Evolutionary conservation across 2,113 vertebrate genomes (phyloP).

Genomic region (Dromas ardeola): DNA sequence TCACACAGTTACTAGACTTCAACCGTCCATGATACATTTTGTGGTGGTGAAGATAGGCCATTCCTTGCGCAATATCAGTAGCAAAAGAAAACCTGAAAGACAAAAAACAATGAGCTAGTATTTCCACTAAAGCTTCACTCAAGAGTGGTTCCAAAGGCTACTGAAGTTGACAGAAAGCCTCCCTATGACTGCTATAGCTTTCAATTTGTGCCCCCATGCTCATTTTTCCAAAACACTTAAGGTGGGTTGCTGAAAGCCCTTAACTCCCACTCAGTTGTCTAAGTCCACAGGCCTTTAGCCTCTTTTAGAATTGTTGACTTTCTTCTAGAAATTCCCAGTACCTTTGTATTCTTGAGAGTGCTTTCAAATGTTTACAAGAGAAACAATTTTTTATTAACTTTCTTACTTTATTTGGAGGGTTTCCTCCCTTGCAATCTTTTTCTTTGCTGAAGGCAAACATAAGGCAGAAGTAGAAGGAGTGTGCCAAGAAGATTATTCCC

Average conservation of each 20-base stretch:
- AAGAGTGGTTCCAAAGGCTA: background rate
- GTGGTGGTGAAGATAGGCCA: slow-evolving; percentile 85
- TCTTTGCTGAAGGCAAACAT: background rate
- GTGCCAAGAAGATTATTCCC: background rate
- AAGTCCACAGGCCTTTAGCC: background rate
- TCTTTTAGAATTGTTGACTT: background rate
- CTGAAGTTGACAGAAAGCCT: background rate
- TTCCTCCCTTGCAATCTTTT: background rate
- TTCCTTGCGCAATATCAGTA: slow-evolving; percentile 81
- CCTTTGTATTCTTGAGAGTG: background rate
- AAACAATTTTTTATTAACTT: background rate
- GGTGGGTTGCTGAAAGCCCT: background rate
- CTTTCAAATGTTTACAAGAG: background rate
- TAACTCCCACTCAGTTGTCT: background rate
- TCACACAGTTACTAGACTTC: slow-evolving; percentile 84
- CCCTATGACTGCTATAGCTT: background rate
- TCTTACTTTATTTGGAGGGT: background rate
- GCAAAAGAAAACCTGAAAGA: slow-evolving; percentile 85
- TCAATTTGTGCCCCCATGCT: background rate
- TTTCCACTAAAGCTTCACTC: background rate
- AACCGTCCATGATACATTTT: slow-evolving; percentile 80
- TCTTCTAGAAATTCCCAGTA: background rate
- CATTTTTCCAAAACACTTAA: background rate
- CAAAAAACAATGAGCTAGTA: background rate
- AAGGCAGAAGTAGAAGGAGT: background rate